Base-by-base conservation (phyloP, 2,888 invertebrate species). In the Dichetophora obliterata region DNA sequence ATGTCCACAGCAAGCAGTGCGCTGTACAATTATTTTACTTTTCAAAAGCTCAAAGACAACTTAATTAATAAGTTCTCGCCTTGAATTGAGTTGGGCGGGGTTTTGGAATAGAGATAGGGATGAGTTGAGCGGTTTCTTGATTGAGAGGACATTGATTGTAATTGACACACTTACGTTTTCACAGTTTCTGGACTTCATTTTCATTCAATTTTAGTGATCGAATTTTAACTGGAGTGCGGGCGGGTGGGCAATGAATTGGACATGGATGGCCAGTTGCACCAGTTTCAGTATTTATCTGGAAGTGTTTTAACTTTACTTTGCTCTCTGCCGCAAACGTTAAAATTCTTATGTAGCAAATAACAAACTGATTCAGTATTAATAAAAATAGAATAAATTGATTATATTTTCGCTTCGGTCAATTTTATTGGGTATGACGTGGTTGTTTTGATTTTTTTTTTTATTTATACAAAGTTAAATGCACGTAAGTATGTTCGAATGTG, bases 1-100 rank as follows among this genome's bases (percentile, higher is more conserved):
- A 24, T 31, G 50, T 24, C n/a, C 14, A 68, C 50, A 48, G 68
- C 68, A 48, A 57, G 22, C 68, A 68, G 24, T 68, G 24, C 50
- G 50, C 37, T 68, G 68, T 50, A 68, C 68, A 68, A 68, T 68
- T 48, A 68, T 68, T 68, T 68, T 68, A 48, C 68, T 68, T 68
- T 68, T 68, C 50, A 68, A 50, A 22, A 50, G 68, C 48, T 68
- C 68, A 68, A 68, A 68, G 68, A 68, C 68, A 68, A 68, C 50
- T 68, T 68, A 68, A 68, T 68, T 68, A 68, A 68, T 68, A 68
- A 68, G 68, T 68, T 68, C 68, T 68, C 50, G 68, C 68, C 50
- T 50, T 48, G 27, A 24, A 16, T 50, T n/a, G 27, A 59, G 14
- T 27, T 24, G 11, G 27, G 27, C 24, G 24, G 59, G 24, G 8